Evolutionary conservation across 2,888 invertebrate species (phyloP).

Genomic region (Cephonodes hylas): DNA sequence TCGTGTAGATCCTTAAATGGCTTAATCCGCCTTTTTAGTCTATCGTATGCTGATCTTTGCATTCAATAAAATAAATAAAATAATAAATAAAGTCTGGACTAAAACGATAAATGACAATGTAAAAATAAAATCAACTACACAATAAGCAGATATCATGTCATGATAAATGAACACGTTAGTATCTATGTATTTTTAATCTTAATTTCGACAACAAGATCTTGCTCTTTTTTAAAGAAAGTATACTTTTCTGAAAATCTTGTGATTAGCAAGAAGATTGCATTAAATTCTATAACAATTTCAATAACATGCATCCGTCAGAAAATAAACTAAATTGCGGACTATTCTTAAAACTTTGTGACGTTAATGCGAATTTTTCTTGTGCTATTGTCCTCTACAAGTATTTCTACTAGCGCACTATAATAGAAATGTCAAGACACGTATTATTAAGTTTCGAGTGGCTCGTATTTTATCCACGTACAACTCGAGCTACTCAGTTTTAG

Average conservation of each 20-base stretch:
- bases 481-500: too few species aligned
- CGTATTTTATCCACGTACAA: too few species aligned
- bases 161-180: conserved; percentile 3
- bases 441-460: not conserved
- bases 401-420: not conserved
- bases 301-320: not conserved
- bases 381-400: not conserved
- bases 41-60: too few species aligned
- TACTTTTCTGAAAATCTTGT: not conserved
- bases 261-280: not conserved
- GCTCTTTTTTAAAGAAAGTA: too few species aligned
- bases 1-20: too few species aligned
- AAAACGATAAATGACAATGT: not conserved
- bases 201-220: too few species aligned
- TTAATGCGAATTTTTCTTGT: not conserved
- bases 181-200: too few species aligned
- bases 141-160: too few species aligned
- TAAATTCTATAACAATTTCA: not conserved
- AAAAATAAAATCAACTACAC: not conserved
- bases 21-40: too few species aligned
- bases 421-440: not conserved
- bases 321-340: not conserved
- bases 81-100: not conserved
- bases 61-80: not conserved
- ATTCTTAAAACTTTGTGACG: too few species aligned